Percentiles rank a stretch among this genome's conserved stretches.
Conservation (phyloP, 2,797 vertebrate genomes). For the Sebastes minor region DNA sequence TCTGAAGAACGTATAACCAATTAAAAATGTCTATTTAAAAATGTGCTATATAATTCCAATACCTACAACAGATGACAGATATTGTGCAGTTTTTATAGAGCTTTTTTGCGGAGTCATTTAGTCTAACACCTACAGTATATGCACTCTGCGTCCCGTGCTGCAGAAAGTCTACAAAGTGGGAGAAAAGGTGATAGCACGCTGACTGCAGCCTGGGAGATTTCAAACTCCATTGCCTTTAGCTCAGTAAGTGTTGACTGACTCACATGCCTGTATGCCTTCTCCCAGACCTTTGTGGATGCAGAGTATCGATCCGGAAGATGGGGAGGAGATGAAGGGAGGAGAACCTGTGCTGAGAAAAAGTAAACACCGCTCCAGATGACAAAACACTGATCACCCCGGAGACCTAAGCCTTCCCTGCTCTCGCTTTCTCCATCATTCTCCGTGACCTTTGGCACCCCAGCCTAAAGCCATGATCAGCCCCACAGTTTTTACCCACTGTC, state of each 20-base stretch:
- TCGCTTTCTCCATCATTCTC: conserved; percentile 63
- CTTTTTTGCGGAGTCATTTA: background rate
- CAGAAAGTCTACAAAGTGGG: conserved; percentile 40
- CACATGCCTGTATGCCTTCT: conserved; percentile 85
- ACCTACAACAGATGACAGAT: background rate
- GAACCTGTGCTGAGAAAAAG: conserved; percentile 85
- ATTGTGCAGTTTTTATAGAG: background rate
- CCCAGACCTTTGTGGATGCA: conserved; percentile 85
- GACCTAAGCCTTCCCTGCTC: conserved; percentile 73
- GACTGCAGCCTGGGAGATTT: conserved; percentile 60
- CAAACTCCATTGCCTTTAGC: conserved; percentile 62
- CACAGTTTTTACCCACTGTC: conserved; percentile 21
- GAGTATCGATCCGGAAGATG: conserved; percentile 86
- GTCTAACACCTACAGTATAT: conserved; percentile 25
- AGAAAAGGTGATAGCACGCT: conserved; percentile 47
- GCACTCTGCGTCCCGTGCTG: background rate
- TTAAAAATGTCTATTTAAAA: background rate
- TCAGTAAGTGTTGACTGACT: conserved; percentile 65
- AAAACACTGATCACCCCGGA: conserved; percentile 89
- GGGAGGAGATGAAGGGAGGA: conserved; percentile 78
- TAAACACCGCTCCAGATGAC: conserved; percentile 92
- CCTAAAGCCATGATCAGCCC: conserved; percentile 49
- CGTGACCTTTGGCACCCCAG: conserved; percentile 61
- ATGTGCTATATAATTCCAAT: background rate
- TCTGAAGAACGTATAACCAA: background rate